Evolutionary conservation across 64 coral and sea anemone genomes (phyloP), one percentile per base, ranked within the genome.

Genomic region (Montipora cactus): DNA sequence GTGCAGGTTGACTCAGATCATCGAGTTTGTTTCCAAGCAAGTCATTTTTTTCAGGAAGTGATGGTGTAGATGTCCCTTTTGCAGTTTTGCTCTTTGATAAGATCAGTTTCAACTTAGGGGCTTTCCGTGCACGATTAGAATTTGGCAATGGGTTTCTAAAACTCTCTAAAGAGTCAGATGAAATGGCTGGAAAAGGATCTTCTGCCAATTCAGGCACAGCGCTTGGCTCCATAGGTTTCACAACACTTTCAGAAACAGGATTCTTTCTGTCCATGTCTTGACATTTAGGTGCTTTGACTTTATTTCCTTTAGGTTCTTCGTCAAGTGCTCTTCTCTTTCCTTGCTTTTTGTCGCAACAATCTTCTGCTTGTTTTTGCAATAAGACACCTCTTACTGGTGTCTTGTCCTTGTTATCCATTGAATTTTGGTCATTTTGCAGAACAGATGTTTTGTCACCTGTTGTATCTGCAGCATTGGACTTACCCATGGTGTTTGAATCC

Each of bases 51-150:
- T 86, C 19, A 22, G 15, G 4, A 28, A 13, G 5, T 22, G 5
- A 28, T 15, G 37, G 16, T 50, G 46, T 7, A 50, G 8, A 50
- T 13, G 19, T 45, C 21, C 71, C 82, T 15, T 49, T 71, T 6
- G 3, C 7, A 47, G 47, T 47, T 72, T 44, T 86, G 2, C 8
- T 49, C 66, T 51, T 86, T 51, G 68, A 71, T 23, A 86, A 47
- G 47, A 86, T 86, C 82, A 86, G 15, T n/a, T 69, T 86, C 66
- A 86, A 49, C 82, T 86, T 86, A 15, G 82, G 64, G 47, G 62
- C 66, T 86, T 86, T 86, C 13, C 44, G 47, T 47, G 37, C 3
- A 7, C 5, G 0, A 86, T 51, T 45, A 86, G 64, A 70, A 72
- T 67, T 49, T 21, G 82, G 25, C 13, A 9, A 64, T 50, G 82